phyloP scores from a whole-genome alignment of 2,113 vertebrate species.

The Gila orcuttii region DNA sequence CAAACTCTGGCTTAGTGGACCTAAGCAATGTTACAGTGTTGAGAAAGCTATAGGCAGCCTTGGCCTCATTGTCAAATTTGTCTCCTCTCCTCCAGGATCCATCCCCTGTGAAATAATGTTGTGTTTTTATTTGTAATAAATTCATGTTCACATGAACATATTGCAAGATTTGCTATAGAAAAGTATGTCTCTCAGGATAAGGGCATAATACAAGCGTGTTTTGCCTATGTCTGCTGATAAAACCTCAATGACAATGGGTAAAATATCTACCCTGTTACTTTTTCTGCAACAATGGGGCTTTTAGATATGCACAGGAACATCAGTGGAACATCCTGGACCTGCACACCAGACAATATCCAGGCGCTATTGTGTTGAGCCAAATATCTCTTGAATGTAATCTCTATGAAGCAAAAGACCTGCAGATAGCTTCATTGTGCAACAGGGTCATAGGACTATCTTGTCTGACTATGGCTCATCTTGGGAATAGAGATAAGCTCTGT shows the following conservation, averaged over 20 bases:
- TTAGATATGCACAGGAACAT: constrained; percentile 20
- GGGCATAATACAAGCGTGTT: constrained; percentile 1
- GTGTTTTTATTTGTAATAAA: not conserved
- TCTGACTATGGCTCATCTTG: constrained; percentile 9
- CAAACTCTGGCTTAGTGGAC: constrained; percentile 93
- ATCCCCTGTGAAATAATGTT: constrained; percentile 79
- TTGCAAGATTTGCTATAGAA: not conserved
- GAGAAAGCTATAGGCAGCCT: constrained; percentile 88
- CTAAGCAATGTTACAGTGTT: constrained; percentile 93
- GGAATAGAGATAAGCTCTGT: constrained; percentile 45
- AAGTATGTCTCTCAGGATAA: not conserved
- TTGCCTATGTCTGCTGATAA: constrained; percentile 18
- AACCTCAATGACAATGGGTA: not conserved
- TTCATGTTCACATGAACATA: not conserved
- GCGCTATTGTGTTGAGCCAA: constrained; percentile 28
- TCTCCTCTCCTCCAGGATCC: constrained; percentile 96
- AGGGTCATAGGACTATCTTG: not conserved
- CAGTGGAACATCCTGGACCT: constrained; percentile 23
- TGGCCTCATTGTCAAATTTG: constrained; percentile 88
- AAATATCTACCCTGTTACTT: not conserved
- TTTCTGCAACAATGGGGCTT: not conserved
- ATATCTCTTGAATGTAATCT: constrained; percentile 51
- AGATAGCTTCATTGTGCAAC: constrained; percentile 33
- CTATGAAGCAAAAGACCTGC: constrained; percentile 34
- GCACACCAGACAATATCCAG: constrained; percentile 30